Evolutionary conservation across 1,140 invertebrate genomes (phyloP).

Genomic region (Ephestia elutella): DNA sequence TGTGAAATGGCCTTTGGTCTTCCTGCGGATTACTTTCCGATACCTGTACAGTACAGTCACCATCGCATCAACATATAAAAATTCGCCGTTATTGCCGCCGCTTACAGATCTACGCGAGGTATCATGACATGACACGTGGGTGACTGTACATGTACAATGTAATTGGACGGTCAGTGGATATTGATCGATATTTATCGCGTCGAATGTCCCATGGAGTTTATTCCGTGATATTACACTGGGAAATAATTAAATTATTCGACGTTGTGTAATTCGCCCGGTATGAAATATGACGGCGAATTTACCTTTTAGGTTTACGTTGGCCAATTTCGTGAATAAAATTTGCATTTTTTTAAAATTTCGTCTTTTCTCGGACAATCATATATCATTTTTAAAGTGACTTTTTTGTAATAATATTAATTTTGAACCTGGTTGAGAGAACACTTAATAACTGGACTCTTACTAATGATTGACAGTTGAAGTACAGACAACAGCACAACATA

Average conservation of each 20-base stretch:
- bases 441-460: too few species aligned
- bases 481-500: too few species aligned
- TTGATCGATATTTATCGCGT: slow-evolving; percentile 34
- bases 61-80: too few species aligned
- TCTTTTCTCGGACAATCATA: too few species aligned
- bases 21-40: neutral
- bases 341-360: too few species aligned
- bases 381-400: too few species aligned
- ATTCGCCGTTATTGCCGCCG: too few species aligned
- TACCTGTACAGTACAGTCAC: slow-evolving; percentile 25
- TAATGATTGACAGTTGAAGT: too few species aligned
- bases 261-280: neutral
- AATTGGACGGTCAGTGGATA: slow-evolving; percentile 38
- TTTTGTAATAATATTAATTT: too few species aligned
- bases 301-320: neutral
- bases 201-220: neutral
- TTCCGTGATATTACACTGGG: neutral
- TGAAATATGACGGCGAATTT: neutral
- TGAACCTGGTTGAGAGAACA: too few species aligned
- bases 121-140: too few species aligned
- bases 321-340: neutral
- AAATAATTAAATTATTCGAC: slow-evolving; percentile 4
- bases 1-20: neutral
- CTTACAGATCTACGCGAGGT: too few species aligned
- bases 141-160: slow-evolving; percentile 13